Base-by-base conservation (phyloP, 2,797 vertebrate species). In the Carcharodon carcharias region DNA sequence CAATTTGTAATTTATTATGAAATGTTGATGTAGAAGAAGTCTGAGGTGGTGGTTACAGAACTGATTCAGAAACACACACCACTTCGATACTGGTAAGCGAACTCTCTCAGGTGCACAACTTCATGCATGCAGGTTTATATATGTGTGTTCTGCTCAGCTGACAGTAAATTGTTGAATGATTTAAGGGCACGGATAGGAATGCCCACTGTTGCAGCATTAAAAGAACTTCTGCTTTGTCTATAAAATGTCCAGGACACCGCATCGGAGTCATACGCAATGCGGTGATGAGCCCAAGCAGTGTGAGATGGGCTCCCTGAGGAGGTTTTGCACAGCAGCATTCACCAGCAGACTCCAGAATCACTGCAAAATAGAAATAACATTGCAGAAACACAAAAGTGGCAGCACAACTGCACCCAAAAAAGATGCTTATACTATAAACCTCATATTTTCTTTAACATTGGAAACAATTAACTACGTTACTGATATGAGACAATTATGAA, bases 251-350 rank as follows among this genome's bases (percentile, higher is more conserved):
- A 93, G 63, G n/a, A 67, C 63, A 4, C 63, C 23, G n/a, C 63
- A 93, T 67, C 8, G n/a, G 61, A 93, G 91, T 93, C 61, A 67
- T 93, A 93, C 63, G 91, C 91, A 93, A 67, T 67, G 91, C 61
- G 40, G 91, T 93, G 91, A 67, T 67, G 61, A 93, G n/a, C 91
- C n/a, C 23, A 65, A 93, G 63, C 91, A 93, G 91, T 93, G 7
- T 6, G 40, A 9, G 82, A 50, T 85, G 63, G 35, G 63, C n/a
- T 93, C 91, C n/a, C 61, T 63, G 91, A 65, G 91, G 63, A 93
- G 61, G 91, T 67, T 93, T 23, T 93, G 61, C 61, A 93, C 91
- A 93, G 91, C 61, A 45, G 63, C 61, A 45, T n/a, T 65, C n/a
- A 21, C 40, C 91, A 93, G 91, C 61, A 26, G 91, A 65, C 18